A percentile compares a stretch with the other conserved stretches of the same genome.
Evolutionary conservation across 2,797 vertebrate genomes (phyloP).

Genomic region (Myotis daubentonii): DNA sequence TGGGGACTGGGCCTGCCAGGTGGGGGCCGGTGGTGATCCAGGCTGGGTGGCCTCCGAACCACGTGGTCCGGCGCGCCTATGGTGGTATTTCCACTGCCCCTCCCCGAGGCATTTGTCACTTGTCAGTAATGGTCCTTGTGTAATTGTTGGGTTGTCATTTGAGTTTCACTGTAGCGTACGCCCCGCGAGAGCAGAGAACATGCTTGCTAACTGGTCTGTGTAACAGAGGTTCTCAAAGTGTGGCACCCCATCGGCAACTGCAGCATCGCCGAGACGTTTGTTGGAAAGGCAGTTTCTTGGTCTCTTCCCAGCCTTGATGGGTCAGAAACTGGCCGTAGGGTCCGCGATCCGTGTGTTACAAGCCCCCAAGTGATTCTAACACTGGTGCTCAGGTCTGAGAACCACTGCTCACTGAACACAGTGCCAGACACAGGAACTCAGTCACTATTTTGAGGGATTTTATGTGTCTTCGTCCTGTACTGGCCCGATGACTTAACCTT

Average conservation of each 20-base stretch:
- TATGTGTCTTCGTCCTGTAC: background rate
- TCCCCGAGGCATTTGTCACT: background rate
- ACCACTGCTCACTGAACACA: background rate
- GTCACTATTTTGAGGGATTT: background rate
- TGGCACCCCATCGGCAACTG: background rate
- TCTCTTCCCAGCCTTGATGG: background rate
- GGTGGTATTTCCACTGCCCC: background rate
- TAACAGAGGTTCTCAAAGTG: background rate
- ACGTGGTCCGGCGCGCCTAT: background rate
- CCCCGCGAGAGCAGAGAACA: background rate
- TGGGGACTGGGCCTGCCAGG: background rate
- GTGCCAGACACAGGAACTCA: background rate
- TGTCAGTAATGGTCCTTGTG: background rate
- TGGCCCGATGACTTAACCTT: background rate
- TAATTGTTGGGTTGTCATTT: background rate
- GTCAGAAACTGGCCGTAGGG: background rate
- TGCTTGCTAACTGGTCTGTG: background rate
- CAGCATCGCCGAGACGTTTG: background rate
- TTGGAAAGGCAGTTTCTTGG: background rate
- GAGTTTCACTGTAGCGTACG: fast-evolving
- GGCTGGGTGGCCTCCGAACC: background rate
- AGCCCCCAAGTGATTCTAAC: no score
- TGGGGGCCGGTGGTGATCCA: fast-evolving
- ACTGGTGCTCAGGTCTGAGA: background rate
- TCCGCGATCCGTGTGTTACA: background rate